Evolutionary conservation across 30 jellyfish, hydroid and myxozoan genomes (phyloP).

Genomic region (Nemopilema nomurai): DNA sequence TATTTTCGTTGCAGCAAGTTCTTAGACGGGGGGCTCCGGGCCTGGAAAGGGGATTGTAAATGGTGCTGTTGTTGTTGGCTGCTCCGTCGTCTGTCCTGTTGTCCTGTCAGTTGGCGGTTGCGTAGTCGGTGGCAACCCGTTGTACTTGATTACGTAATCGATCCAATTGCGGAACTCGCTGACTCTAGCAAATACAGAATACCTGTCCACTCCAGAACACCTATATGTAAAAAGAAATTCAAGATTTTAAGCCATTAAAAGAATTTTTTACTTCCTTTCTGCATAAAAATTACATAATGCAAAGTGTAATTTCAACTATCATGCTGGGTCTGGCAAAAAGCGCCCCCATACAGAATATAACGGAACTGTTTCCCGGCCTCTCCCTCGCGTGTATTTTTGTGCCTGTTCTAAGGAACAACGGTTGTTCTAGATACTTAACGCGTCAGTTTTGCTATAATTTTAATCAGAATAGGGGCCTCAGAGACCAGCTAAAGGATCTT

Average conservation of each 20-base stretch:
- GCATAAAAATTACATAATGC: too few species aligned
- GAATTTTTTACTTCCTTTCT: too few species aligned
- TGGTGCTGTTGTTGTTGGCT: background rate
- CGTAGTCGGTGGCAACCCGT: constrained; percentile 9
- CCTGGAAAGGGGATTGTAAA: background rate
- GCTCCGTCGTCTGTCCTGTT: background rate
- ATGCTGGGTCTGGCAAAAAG: too few species aligned
- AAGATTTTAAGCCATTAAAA: too few species aligned
- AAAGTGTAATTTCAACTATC: too few species aligned
- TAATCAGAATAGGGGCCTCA: background rate
- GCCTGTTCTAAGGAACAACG: too few species aligned
- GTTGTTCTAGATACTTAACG: too few species aligned
- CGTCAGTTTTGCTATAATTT: too few species aligned
- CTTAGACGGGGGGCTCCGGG: background rate
- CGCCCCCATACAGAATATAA: too few species aligned
- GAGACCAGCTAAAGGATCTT: background rate
- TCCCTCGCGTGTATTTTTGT: too few species aligned
- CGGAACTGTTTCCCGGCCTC: too few species aligned
- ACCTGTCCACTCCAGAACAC: constrained; percentile 39
- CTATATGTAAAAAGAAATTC: background rate
- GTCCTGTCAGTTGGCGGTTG: background rate
- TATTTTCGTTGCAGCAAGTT: background rate
- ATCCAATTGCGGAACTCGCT: constrained; percentile 51
- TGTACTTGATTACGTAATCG: constrained; percentile 4
- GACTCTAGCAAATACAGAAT: constrained; percentile 48